A percentile compares a stretch with the other conserved stretches of the same genome.
Evolutionary conservation across 2,113 vertebrate species (phyloP).

Genomic region (Cephalopholis sonnerati): DNA sequence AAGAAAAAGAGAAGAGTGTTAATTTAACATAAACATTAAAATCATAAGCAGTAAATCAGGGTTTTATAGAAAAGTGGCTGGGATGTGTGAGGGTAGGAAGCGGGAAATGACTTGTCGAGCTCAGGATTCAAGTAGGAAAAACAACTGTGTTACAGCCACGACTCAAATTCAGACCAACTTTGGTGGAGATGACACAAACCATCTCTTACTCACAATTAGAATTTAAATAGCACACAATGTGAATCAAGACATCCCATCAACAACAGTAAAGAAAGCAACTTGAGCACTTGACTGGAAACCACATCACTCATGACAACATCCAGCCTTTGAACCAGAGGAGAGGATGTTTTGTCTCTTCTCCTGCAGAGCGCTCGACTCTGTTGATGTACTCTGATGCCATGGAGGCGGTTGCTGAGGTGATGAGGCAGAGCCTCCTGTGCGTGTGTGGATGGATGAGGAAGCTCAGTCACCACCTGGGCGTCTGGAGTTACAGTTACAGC

Average conservation of each 20-base stretch:
- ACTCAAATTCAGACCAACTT: background rate
- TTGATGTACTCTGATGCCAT: constrained; percentile 19
- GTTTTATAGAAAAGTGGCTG: constrained; percentile 13
- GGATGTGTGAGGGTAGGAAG: constrained; percentile 11
- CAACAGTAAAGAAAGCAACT: background rate
- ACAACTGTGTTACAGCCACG: background rate
- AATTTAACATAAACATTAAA: constrained; percentile 11
- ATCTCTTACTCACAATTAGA: background rate
- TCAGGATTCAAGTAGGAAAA: constrained; percentile 17
- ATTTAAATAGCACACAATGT: background rate
- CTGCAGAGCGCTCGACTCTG: background rate
- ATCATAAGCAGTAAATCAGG: background rate
- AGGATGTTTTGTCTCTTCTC: constrained; percentile 2
- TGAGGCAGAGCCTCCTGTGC: constrained; percentile 27
- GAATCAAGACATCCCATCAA: background rate
- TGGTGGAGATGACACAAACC: constrained; percentile 8
- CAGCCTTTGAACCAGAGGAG: constrained; percentile 1
- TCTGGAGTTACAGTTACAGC: constrained; percentile 60
- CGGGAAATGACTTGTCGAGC: constrained; percentile 16
- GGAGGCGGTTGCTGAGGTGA: constrained; percentile 56
- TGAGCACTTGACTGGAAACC: background rate
- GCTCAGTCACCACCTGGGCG: constrained; percentile 59
- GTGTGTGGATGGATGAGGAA: constrained; percentile 56
- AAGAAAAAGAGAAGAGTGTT: constrained; percentile 43
- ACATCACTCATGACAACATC: background rate